Evolutionary conservation across 2,888 invertebrate genomes (phyloP), one percentile per base, ranked within the genome.

Genomic region (Ligdia adustata): DNA sequence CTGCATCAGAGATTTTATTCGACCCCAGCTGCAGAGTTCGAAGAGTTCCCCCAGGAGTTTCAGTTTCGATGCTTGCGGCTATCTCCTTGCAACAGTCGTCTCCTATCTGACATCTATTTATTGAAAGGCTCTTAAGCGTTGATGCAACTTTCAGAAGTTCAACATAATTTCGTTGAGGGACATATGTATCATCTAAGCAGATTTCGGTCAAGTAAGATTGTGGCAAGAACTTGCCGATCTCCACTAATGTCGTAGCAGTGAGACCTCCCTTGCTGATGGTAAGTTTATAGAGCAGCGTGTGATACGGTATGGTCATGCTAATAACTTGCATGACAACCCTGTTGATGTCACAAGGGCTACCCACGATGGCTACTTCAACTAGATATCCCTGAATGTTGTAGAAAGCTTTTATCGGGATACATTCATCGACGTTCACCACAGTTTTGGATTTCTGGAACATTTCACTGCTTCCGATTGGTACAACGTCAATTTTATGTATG

Each of bases 131-230:
- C 45, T 64, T 75, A 12, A 84, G 50, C n/a, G 60, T 57, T 13
- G 72, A 60, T 4, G 38, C 18, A 11, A 66, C 44, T 20, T 79
- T 62, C 14, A 82, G 50, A n/a, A 83, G 34, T 6, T 68, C 28
- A 24, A 66, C 63, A 51, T 78, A 79, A 43, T 74, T 72, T 0
- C 66, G 72, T 44, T 75, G 60, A 1, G 61, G 56, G 0, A 82
- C 54, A 42, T 43, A 42, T 2, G 69, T 65, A 31, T 72, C 71
- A 35, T 84, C 82, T 0, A 83, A 59, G 49, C 69, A 71, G 12
- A 84, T 31, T n/a, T 82, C 73, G 1, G 75, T 74, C 37, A 84
- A 55, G 40, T 72, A 73, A 2, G 82, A 81, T 53, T 62, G 58
- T 0, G 68, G 68, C 1, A 82, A 51, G 9, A 79, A 54, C 49